Evolutionary conservation across 1,140 invertebrate genomes (phyloP).

Genomic region (Drosophila tani): DNA sequence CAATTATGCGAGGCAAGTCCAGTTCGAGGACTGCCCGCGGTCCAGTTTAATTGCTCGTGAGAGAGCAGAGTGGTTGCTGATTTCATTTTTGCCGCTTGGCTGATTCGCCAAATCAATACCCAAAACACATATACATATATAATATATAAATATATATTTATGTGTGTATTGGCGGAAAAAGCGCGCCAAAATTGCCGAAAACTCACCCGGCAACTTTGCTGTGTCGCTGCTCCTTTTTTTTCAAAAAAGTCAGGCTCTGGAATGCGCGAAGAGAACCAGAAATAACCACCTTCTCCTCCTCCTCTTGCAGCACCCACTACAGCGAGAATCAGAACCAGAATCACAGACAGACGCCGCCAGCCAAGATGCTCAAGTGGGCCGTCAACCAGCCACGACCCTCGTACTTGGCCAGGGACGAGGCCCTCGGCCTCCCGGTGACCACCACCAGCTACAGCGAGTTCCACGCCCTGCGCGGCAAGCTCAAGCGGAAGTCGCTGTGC

Average conservation of each 20-base stretch:
- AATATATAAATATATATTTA: background rate
- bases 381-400: slow-evolving; percentile 76
- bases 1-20: slow-evolving; percentile 25
- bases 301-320: slow-evolving; percentile 62
- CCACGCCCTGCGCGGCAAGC: slow-evolving; percentile 44
- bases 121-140: background rate
- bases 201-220: slow-evolving; percentile 59
- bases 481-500: slow-evolving; percentile 46
- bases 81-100: slow-evolving; percentile 70
- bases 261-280: slow-evolving; percentile 30
- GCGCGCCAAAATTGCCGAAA: slow-evolving; percentile 66
- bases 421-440: slow-evolving; percentile 10
- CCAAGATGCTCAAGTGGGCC: slow-evolving; percentile 83
- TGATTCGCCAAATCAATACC: slow-evolving; percentile 45
- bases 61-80: slow-evolving; percentile 33
- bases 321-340: background rate
- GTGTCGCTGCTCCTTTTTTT: slow-evolving; percentile 11
- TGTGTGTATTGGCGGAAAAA: slow-evolving; percentile 36
- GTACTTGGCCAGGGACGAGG: slow-evolving; percentile 49
- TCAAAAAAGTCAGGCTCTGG: slow-evolving; percentile 26
- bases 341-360: background rate
- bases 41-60: slow-evolving; percentile 37
- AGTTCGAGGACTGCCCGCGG: slow-evolving; percentile 36
- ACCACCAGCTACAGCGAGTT: slow-evolving; percentile 49
- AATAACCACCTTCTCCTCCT: slow-evolving; percentile 28